Percentiles rank a stretch among this genome's conserved stretches.
phyloP scores from a whole-genome alignment of 2,797 vertebrate species.

The Mormyrops attenuatus region DNA sequence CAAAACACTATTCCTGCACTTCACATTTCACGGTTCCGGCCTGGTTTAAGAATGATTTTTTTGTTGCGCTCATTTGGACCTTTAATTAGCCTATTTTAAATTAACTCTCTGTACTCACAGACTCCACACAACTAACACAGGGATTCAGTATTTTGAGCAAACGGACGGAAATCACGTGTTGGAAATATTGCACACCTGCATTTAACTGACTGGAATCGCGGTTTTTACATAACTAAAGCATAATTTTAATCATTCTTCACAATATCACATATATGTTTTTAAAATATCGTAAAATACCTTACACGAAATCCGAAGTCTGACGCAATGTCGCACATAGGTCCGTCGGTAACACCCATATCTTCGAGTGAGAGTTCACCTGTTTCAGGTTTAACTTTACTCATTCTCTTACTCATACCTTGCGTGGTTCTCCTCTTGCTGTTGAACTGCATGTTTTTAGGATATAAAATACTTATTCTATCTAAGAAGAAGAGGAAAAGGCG shows the following conservation, averaged over 20 bases:
- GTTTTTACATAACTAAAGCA: slow-evolving; percentile 7
- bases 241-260: slow-evolving; percentile 10
- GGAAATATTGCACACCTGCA: slow-evolving; percentile 48
- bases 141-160: background rate
- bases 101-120: background rate
- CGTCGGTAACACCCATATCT: slow-evolving; percentile 33
- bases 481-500: slow-evolving; percentile 34
- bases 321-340: slow-evolving; percentile 62
- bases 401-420: slow-evolving; percentile 66
- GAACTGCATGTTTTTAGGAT: slow-evolving; percentile 66
- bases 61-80: background rate
- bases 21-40: background rate
- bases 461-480: slow-evolving; percentile 56
- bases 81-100: background rate
- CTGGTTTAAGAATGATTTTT: background rate
- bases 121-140: background rate
- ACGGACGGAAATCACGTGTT: slow-evolving; percentile 37
- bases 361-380: slow-evolving; percentile 47
- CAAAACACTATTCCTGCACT: background rate
- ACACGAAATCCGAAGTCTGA: slow-evolving; percentile 21
- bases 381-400: slow-evolving; percentile 54
- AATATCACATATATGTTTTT: background rate
- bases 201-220: slow-evolving; percentile 17
- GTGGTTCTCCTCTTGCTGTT: slow-evolving; percentile 66
- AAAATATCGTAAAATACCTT: background rate